Conservation (phyloP, 64 coral and sea anemone species). For the Trachythela sp. region DNA sequence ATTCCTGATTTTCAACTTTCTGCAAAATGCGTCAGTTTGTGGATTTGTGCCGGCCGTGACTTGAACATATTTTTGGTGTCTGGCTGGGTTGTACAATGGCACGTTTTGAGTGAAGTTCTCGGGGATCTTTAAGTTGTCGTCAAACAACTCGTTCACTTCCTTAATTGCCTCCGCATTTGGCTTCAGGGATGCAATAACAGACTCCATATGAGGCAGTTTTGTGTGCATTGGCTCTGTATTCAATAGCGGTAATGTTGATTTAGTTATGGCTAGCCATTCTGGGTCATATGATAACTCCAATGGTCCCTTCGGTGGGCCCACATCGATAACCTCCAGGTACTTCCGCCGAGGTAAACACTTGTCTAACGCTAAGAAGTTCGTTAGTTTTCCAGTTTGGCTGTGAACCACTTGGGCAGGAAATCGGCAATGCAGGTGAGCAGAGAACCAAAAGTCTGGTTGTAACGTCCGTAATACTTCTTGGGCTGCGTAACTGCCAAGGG, state of each 20-base stretch:
- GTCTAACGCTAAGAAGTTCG: constrained; percentile 91
- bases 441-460: constrained; percentile 80
- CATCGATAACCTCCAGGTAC: constrained; percentile 85
- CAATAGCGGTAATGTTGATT: constrained; percentile 65
- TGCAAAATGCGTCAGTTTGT: constrained; percentile 76
- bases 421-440: constrained; percentile 86
- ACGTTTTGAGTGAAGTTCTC: constrained; percentile 73
- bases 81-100: constrained; percentile 46
- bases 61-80: constrained; percentile 43
- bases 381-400: constrained; percentile 42
- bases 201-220: constrained; percentile 41
- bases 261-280: constrained; percentile 81
- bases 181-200: constrained; percentile 45
- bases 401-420: constrained; percentile 89
- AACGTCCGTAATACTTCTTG: constrained; percentile 53
- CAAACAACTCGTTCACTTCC: constrained; percentile 50
- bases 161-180: constrained; percentile 51
- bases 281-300: constrained; percentile 71
- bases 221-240: constrained; percentile 55
- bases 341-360: constrained; percentile 90
- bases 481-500: constrained; percentile 77
- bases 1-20: constrained; percentile 72
- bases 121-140: constrained; percentile 56
- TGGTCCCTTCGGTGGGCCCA: constrained; percentile 58
- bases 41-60: constrained; percentile 47